Evolutionary conservation across 2,113 vertebrate genomes (phyloP).

Genomic region (Cochlearius cochlearius): DNA sequence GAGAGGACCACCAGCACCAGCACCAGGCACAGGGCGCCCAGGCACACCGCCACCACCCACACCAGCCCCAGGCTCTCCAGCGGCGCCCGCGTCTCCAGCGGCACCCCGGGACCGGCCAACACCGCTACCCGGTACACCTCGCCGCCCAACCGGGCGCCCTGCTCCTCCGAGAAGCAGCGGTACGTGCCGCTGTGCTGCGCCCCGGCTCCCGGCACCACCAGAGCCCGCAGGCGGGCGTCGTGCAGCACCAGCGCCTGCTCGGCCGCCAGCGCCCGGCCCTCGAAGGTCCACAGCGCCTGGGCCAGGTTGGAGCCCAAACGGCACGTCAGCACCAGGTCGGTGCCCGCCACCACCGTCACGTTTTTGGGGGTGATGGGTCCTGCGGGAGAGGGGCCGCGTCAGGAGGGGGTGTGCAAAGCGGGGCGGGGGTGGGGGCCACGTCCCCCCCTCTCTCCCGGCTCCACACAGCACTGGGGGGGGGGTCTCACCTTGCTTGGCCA

Average conservation of each 20-base stretch:
- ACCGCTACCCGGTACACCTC: constrained; percentile 87
- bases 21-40: constrained; percentile 85
- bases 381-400: neutral
- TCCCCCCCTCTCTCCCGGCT: too few relatives aligned
- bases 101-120: constrained; percentile 77
- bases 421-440: accelerated
- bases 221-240: constrained; percentile 80
- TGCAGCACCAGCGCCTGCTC: constrained; percentile 72
- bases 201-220: constrained; percentile 81
- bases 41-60: constrained; percentile 90
- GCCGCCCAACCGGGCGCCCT: constrained; percentile 78
- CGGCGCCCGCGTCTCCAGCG: constrained; percentile 86
- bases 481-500: constrained; percentile 69
- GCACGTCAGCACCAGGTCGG: constrained; percentile 91
- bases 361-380: constrained; percentile 81
- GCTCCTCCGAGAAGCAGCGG: constrained; percentile 87
- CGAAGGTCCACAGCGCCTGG: constrained; percentile 85
- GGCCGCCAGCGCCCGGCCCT: constrained; percentile 78
- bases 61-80: constrained; percentile 87
- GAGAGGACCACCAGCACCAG: constrained; percentile 85
- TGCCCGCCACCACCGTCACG: constrained; percentile 87
- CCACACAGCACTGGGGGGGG: accelerated
- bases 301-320: constrained; percentile 92
- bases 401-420: neutral
- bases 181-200: constrained; percentile 83